A percentile compares a stretch with the other conserved stretches of the same genome.
phyloP scores from a whole-genome alignment of 2,113 vertebrate genomes.

The Oreochromis tanganicae region DNA sequence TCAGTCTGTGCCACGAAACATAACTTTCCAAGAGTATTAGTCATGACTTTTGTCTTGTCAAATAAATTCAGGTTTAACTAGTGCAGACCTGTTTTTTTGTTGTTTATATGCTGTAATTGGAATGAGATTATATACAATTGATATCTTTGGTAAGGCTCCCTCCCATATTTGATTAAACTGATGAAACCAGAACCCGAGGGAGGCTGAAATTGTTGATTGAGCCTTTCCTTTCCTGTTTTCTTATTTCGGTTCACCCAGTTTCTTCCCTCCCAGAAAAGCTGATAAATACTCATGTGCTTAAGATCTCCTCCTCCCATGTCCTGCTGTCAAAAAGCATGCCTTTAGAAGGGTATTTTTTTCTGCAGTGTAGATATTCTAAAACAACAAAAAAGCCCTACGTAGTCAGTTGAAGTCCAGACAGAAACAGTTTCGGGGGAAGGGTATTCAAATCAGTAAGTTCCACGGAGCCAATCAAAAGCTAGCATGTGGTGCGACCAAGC shows the following conservation, averaged over 20 bases:
- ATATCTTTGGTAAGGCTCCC: background rate
- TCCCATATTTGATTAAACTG: conserved; percentile 11
- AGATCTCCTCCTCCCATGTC: background rate
- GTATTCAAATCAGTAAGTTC: conserved; percentile 34
- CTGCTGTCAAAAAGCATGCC: background rate
- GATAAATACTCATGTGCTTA: background rate
- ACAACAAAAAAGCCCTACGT: background rate
- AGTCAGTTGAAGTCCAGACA: background rate
- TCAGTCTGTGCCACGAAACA: background rate
- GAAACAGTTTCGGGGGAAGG: background rate
- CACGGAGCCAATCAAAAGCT: conserved; percentile 32
- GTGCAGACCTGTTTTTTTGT: background rate
- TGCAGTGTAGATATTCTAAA: background rate
- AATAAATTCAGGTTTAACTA: background rate
- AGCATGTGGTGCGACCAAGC: background rate
- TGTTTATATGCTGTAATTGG: conserved; percentile 19
- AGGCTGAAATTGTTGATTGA: conserved; percentile 29
- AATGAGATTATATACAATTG: background rate
- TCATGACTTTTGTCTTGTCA: background rate
- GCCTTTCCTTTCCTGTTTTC: background rate
- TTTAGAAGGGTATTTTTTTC: background rate
- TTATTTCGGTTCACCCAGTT: background rate
- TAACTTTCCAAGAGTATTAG: background rate
- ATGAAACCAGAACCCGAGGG: background rate
- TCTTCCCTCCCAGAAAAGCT: background rate